A percentile compares a stretch with the other conserved stretches of the same genome.
Evolutionary conservation across 2,797 vertebrate species (phyloP).

Genomic region (Pseudopleuronectes americanus): DNA sequence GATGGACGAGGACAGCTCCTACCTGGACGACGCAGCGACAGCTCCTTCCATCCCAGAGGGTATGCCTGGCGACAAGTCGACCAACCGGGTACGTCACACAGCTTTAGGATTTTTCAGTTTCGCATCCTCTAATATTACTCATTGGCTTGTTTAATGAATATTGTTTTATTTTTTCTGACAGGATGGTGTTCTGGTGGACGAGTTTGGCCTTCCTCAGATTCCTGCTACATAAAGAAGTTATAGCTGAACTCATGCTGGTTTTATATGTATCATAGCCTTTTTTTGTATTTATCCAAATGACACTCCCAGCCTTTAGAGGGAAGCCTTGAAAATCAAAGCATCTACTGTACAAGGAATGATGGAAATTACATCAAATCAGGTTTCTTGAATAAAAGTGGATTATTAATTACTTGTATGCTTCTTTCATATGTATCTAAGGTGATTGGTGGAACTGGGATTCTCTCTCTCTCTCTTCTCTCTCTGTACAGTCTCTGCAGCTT

Average conservation of each 20-base stretch:
- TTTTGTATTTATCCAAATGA: slow-evolving; percentile 79
- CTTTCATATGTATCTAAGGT: slow-evolving; percentile 62
- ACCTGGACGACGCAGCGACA: slow-evolving; percentile 93
- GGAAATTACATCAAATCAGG: slow-evolving; percentile 22
- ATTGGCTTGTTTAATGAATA: background rate
- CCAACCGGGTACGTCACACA: slow-evolving; percentile 87
- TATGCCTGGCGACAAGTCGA: slow-evolving; percentile 87
- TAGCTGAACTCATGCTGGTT: slow-evolving; percentile 53
- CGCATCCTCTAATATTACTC: background rate
- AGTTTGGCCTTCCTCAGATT: slow-evolving; percentile 98
- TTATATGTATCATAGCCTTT: slow-evolving; percentile 77
- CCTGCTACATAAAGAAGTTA: slow-evolving; percentile 88
- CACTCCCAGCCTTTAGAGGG: slow-evolving; percentile 60
- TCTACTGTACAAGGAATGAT: slow-evolving; percentile 34
- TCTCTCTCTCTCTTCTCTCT: slow-evolving; percentile 51
- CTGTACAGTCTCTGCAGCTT: slow-evolving; percentile 79
- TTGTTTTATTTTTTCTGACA: slow-evolving; percentile 65
- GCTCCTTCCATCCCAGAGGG: slow-evolving; percentile 95
- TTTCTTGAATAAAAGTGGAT: slow-evolving; percentile 35
- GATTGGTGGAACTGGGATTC: slow-evolving; percentile 70
- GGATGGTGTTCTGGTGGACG: slow-evolving; percentile 97
- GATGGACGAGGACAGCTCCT: slow-evolving; percentile 95
- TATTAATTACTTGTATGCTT: slow-evolving; percentile 43
- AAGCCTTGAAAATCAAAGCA: slow-evolving; percentile 48
- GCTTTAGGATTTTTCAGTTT: rapidly evolving